Base-by-base conservation (phyloP, 2,113 vertebrate species). In the Eidolon helvum region DNA sequence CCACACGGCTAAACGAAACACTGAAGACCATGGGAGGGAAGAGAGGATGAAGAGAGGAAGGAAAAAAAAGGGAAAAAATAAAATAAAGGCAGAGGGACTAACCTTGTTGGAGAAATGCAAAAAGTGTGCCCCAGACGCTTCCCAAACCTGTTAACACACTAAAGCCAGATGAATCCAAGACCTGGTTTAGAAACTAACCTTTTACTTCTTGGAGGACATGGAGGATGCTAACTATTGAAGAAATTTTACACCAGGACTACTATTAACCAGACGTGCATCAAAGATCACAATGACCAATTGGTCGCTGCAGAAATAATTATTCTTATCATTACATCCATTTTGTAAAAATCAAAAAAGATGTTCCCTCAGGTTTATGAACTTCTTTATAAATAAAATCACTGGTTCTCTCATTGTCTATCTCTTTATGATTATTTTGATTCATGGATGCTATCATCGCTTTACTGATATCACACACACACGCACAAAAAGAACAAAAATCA, bases 361-460 rank as follows among this genome's bases (percentile, higher is more conserved):
- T 88, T 11, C 59, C 21, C 24, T 80, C 33, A 30, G 55, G 38
- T 72, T 79, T 69, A 43, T 63, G 33, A 33, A 26, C 33, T 92
- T 80, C 57, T 96, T 88, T 50, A 71, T 83, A 77, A 71, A 91
- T 82, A 92, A 96, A 95, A 95, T n/a, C 45, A 50, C 9, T n/a
- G 22, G 21, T 63, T 79, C n/a, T 77, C 80, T 61, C 96, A 61
- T 85, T 38, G 57, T 59, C 75, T 91, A 43, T 71, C 94, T 87
- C 90, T 93, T 97, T 87, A 93, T 84, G 74, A 57, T 88, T 96
- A 93, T 94, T 96, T 98, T 95, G 7, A 97, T 98, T 95, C 96
- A 88, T 33, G 86, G 79, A 96, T 97, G 94, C 94, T 94, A 94
- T 85, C 19, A 89, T 80, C 75, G 61, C 94, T 98, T 97, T 38